A percentile compares a stretch with the other conserved stretches of the same genome.
Evolutionary conservation across 2,888 invertebrate genomes (phyloP).

Genomic region (Norana najaformis): DNA sequence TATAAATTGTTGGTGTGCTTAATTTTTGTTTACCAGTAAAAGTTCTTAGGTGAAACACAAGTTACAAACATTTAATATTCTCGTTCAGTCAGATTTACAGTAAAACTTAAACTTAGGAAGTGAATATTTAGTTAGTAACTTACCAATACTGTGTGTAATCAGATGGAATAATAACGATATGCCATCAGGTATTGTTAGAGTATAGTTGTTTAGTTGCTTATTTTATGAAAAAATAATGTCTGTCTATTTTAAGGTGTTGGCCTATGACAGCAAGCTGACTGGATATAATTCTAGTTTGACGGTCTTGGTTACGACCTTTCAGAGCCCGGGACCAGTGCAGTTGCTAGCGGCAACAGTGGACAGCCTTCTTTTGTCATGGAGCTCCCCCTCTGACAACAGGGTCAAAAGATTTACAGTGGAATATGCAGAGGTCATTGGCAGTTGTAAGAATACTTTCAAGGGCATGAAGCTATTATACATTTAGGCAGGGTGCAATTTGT

Average conservation of each 20-base stretch:
- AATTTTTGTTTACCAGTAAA: too few relatives aligned
- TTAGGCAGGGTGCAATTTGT: neutral
- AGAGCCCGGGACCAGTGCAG: neutral
- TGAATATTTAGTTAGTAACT: neutral
- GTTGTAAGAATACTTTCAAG: slow-evolving; percentile 1
- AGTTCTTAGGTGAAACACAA: neutral
- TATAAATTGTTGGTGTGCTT: too few relatives aligned
- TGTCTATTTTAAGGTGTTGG: slow-evolving; percentile 6
- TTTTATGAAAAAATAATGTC: neutral
- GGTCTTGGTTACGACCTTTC: neutral
- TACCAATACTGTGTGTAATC: neutral
- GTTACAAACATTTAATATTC: neutral
- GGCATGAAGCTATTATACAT: neutral
- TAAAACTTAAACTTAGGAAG: neutral
- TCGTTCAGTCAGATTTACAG: too few relatives aligned
- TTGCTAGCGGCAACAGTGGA: neutral
- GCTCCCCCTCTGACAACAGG: neutral
- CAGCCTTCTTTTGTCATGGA: neutral
- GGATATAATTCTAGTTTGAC: neutral
- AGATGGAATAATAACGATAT: neutral
- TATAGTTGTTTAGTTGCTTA: neutral
- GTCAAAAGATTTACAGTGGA: neutral
- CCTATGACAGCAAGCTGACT: neutral
- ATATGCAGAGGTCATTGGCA: slow-evolving; percentile 16
- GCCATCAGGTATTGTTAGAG: neutral